Evolutionary conservation across 2,888 invertebrate species (phyloP).

Genomic region (Phalera bucephala): DNA sequence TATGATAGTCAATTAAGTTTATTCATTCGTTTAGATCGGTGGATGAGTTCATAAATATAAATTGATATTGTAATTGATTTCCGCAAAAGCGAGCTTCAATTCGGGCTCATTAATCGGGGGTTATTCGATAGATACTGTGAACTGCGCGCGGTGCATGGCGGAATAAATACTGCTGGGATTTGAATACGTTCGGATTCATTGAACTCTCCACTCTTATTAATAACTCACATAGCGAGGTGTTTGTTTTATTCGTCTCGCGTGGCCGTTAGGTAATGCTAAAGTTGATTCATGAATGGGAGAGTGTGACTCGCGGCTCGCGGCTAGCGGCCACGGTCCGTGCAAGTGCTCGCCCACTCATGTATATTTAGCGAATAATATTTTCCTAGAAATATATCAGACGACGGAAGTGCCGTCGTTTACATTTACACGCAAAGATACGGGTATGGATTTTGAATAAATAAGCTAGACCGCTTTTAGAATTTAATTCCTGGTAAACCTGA

Average conservation of each 20-base stretch:
- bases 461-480: neutral
- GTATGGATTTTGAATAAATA: neutral
- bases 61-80: conserved; percentile 57
- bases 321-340: conserved; percentile 37
- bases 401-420: conserved; percentile 65
- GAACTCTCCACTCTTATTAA: conserved; percentile 79
- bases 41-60: conserved; percentile 50
- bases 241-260: conserved; percentile 70
- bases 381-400: conserved; percentile 70
- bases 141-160: conserved; percentile 47
- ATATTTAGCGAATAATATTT: conserved; percentile 76
- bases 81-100: conserved; percentile 46
- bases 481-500: neutral
- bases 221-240: conserved; percentile 70
- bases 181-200: conserved; percentile 70
- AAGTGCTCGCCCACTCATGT: conserved; percentile 56
- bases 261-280: conserved; percentile 76
- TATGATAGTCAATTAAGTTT: conserved; percentile 62
- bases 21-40: conserved; percentile 50
- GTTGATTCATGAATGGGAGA: conserved; percentile 82
- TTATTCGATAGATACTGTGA: conserved; percentile 31
- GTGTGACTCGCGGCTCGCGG: conserved; percentile 49
- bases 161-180: conserved; percentile 60
- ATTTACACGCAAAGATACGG: conserved; percentile 30
- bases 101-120: conserved; percentile 44